Evolutionary conservation across 2,888 invertebrate genomes (phyloP), one percentile per base, ranked within the genome.

Genomic region (Andricus quercusramuli): DNA sequence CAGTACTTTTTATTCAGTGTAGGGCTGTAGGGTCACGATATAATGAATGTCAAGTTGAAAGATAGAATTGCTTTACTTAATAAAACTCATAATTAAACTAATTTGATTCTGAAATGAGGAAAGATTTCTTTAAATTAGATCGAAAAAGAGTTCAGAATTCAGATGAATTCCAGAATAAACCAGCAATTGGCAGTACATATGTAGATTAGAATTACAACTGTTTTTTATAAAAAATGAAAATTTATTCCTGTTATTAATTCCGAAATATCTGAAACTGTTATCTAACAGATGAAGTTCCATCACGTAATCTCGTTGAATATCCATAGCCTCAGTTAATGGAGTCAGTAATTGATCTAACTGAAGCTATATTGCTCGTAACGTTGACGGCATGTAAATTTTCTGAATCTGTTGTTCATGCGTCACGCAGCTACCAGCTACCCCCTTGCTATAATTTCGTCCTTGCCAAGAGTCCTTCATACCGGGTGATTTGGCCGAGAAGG

Each of bases 301-400:
- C 17, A 20, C 29, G 70, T 68, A 47, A 47, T 47, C 29, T 47
- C 6, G 47, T 70, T 51, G 70, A 70, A 70, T 70, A 51, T 20
- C 17, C 25, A 70, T 70, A 70, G 29, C 29, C 47, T 51, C 4
- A 51, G 74, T 32, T 17, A 13, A 74, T 51, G 20, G 29, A 74
- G 56, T 29, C 20, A 56, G 29, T 70, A 70, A 74, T 74, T 74
- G 74, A 74, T 74, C 74, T 56, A 37, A 74, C 20, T 37, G 20
- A 29, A 74, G 56, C 29, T 74, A 74, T 29, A 70, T 70, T 51
- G 70, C 20, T 51, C 29, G 47, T 51, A 32, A 70, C 51, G 70
- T 51, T 56, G 51, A 29, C 17, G n/a, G 22, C 17, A 70, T 70
- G 70, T 51, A 70, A 51, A 70, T 74, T n/a, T 3, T 25, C 25